phyloP scores from a whole-genome alignment of 2,888 invertebrate species.

The Lissocephala sabroskyi region DNA sequence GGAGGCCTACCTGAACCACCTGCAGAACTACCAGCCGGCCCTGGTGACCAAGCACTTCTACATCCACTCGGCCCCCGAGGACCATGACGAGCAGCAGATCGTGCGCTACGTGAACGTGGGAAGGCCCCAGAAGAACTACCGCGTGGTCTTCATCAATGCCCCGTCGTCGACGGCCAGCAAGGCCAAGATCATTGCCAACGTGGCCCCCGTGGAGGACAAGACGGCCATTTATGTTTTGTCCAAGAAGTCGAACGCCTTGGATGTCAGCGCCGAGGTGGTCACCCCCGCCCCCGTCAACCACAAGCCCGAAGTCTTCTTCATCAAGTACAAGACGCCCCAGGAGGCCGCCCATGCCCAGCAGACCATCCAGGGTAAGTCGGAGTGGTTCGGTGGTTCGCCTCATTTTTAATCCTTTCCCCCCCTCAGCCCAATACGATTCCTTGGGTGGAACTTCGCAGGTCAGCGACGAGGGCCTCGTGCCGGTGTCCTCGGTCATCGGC shows the following conservation, averaged over 20 bases:
- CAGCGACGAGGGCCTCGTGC: slow-evolving; percentile 60
- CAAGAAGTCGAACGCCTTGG: slow-evolving; percentile 65
- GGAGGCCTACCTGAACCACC: slow-evolving; percentile 45
- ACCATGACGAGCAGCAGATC: slow-evolving; percentile 66
- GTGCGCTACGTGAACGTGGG: slow-evolving; percentile 68
- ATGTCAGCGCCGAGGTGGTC: slow-evolving; percentile 63
- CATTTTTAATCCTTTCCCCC: no score
- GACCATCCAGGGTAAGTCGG: slow-evolving; percentile 61
- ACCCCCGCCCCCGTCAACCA: slow-evolving; percentile 56
- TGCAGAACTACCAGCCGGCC: slow-evolving; percentile 55
- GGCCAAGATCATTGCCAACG: slow-evolving; percentile 66
- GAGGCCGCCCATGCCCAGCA: slow-evolving; percentile 70
- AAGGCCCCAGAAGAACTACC: slow-evolving; percentile 66
- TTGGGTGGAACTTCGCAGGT: slow-evolving; percentile 60
- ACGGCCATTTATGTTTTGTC: slow-evolving; percentile 71
- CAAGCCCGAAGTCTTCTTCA: slow-evolving; percentile 71
- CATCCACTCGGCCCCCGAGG: slow-evolving; percentile 69
- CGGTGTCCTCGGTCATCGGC: slow-evolving; percentile 65
- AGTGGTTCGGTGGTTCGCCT: no score
- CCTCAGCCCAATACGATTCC: slow-evolving; percentile 67
- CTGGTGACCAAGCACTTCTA: slow-evolving; percentile 69
- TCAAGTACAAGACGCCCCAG: slow-evolving; percentile 70
- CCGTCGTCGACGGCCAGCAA: slow-evolving; percentile 61
- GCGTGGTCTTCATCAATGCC: slow-evolving; percentile 70
- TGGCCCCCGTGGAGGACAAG: slow-evolving; percentile 69